Evolutionary conservation across 37 sponge, comb jelly and placozoan species (phyloP), one percentile per base, ranked within the genome.

Genomic region (Bolinopsis microptera): DNA sequence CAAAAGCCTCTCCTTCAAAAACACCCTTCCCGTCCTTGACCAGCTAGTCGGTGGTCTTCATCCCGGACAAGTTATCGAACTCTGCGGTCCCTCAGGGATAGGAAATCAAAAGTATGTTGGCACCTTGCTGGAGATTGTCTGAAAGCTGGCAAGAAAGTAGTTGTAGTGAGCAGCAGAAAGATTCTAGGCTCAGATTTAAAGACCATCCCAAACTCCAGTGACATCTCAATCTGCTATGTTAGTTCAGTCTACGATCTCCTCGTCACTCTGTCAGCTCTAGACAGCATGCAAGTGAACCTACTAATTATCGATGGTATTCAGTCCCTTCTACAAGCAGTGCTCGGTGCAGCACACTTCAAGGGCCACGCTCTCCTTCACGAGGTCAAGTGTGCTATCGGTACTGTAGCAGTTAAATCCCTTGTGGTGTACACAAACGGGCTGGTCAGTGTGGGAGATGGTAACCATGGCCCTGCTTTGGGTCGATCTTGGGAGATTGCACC

Each of bases 341-440:
- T 86, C 3, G 90, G 90, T 9, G 3, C 90, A 24, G 61, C 41
- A 1, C 37, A 86, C 61, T 86, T 36, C 90, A 28, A 34, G 27
- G 90, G 90, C 9, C 90, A 86, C 0, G 90, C 90, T 30, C 90
- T 86, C 28, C 61, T 86, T n/a, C 37, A 39, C 41, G 61, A 86
- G 32, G 41, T 86, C 5, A 86, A 86, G 30, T 86, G 61, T n/a
- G 32, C 2, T 2, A 39, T 86, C 48, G 90, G 41, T 25, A 38
- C n/a, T 24, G 26, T 86, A 23, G n/a, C 90, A 39, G 61, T 39
- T 0, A 86, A 22, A 3, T 86, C 48, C 3, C n/a, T 86, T 3
- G 90, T 86, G 5, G 25, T 86, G 30, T 86, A 34, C 35, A 86
- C 90, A 22, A 86, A 86, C 30, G 90, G 90, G 3, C 34, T 86